These are phyloP conservation scores for Enteromius argenteus DNA, from an alignment of 2,797 vertebrate species.

Conservation along the genomic window DNA sequence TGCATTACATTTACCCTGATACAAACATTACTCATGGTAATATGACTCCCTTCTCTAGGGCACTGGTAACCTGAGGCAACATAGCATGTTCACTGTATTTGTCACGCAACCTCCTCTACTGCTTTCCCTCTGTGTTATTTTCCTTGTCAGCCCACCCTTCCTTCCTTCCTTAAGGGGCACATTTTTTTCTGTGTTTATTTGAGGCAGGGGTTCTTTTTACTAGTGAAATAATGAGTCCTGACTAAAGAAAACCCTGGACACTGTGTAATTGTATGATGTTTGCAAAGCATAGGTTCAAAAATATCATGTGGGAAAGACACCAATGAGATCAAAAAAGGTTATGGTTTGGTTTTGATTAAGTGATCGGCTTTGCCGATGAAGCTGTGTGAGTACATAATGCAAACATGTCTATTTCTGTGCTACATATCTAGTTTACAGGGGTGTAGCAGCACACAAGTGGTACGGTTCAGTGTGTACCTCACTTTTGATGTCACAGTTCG, in stretches of 20 bases:
- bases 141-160: slow-evolving; percentile 5
- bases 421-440: background rate
- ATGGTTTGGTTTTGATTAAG: background rate
- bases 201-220: background rate
- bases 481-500: background rate
- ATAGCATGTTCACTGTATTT: slow-evolving; percentile 15
- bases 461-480: background rate
- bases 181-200: background rate
- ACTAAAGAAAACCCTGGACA: background rate
- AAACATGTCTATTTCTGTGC: background rate
- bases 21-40: slow-evolving; percentile 4
- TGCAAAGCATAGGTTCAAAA: background rate
- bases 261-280: background rate
- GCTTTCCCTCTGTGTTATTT: background rate
- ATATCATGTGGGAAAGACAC: background rate
- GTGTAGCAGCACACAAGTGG: background rate
- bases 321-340: no score
- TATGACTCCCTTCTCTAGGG: slow-evolving; percentile 38
- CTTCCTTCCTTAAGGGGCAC: background rate
- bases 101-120: background rate
- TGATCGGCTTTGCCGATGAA: background rate
- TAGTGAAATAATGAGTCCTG: background rate
- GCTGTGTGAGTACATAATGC: background rate
- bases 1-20: slow-evolving; percentile 19
- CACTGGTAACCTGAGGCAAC: slow-evolving; percentile 17